Evolutionary conservation across 2,888 invertebrate genomes (phyloP).

Genomic region (Bruchidius siliquastri): DNA sequence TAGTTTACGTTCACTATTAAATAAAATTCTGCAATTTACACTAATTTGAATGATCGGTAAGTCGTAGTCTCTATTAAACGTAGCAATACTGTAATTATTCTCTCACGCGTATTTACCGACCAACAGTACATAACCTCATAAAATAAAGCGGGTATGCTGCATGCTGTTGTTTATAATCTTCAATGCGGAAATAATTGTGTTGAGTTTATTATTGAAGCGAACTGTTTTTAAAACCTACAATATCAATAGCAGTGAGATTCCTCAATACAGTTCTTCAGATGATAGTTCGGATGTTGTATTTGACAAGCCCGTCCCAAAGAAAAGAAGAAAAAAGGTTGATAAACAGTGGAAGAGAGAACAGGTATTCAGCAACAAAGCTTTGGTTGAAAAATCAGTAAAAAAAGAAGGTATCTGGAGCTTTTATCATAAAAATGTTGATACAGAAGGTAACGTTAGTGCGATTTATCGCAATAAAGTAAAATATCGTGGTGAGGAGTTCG

Average conservation of each 20-base stretch:
- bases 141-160: not conserved
- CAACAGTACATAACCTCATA: no score
- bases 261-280: slow-evolving; percentile 2
- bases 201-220: not conserved
- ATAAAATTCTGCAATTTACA: not conserved
- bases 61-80: no score
- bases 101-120: no score
- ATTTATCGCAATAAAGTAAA: no score
- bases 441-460: no score
- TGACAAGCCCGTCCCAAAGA: slow-evolving; percentile 2
- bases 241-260: slow-evolving; percentile 2
- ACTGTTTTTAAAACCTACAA: slow-evolving; percentile 2
- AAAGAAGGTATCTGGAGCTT: slow-evolving; percentile 4
- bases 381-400: slow-evolving; percentile 3
- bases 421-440: slow-evolving; percentile 4
- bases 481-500: no score
- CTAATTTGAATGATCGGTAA: not conserved
- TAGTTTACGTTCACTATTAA: not conserved
- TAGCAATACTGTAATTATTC: no score
- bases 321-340: slow-evolving; percentile 5
- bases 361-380: slow-evolving; percentile 3
- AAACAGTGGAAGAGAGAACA: slow-evolving; percentile 3
- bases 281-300: not conserved
- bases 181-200: not conserved
- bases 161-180: not conserved